These are phyloP conservation scores for Gallinago undulata DNA, from an alignment of 2,113 vertebrate species.

Conservation along the genomic window DNA sequence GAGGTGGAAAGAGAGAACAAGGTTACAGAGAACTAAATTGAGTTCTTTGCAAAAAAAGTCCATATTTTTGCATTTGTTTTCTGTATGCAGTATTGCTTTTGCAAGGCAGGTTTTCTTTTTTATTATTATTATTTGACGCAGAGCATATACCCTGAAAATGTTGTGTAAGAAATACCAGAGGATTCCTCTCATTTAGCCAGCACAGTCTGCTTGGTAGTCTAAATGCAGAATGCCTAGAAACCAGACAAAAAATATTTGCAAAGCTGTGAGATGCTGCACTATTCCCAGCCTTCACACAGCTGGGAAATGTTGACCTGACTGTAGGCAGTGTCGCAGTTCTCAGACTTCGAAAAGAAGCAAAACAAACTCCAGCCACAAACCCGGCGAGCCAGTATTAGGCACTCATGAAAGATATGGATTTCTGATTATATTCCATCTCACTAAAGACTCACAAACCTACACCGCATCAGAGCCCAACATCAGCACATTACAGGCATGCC, in stretches of 20 bases:
- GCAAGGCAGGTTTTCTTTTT: neutral
- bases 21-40: neutral
- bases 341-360: neutral
- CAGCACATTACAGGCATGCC: conserved; percentile 17
- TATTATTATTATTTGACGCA: neutral
- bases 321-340: neutral
- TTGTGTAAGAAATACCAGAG: neutral
- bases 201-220: neutral
- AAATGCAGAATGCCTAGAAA: neutral
- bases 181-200: neutral
- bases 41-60: neutral
- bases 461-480: neutral
- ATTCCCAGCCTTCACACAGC: neutral
- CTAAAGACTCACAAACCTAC: neutral
- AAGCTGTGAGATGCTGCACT: neutral
- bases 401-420: neutral
- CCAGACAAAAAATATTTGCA: neutral
- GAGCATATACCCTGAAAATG: neutral
- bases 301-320: neutral
- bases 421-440: neutral
- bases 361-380: neutral
- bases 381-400: neutral
- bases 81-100: neutral
- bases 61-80: neutral
- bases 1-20: neutral